phyloP scores from a whole-genome alignment of 2,888 invertebrate species.

The Plemyria rubiginata region DNA sequence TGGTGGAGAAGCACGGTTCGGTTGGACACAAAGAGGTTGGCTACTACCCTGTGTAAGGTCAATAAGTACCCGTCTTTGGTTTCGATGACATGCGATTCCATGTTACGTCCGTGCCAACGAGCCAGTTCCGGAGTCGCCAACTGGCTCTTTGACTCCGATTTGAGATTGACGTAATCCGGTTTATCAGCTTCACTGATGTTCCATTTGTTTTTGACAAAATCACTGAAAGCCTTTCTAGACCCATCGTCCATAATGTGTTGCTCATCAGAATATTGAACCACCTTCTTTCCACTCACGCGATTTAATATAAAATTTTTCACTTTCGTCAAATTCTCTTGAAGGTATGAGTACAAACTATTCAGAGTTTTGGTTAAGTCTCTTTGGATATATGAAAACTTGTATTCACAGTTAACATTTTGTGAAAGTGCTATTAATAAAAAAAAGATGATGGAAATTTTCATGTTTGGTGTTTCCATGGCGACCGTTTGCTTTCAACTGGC shows the following conservation, averaged over 20 bases:
- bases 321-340: neutral
- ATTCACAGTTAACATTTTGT: constrained; percentile 1
- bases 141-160: constrained; percentile 51
- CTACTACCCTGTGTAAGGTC: constrained; percentile 58
- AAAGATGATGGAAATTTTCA: constrained; percentile 10
- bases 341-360: neutral
- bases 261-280: neutral
- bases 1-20: constrained; percentile 66
- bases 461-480: constrained; percentile 11
- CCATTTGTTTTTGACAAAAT: constrained; percentile 12
- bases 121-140: constrained; percentile 64
- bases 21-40: constrained; percentile 27
- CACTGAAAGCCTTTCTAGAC: constrained; percentile 14
- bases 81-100: constrained; percentile 62
- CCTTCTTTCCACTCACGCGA: neutral
- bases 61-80: constrained; percentile 67
- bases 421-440: constrained; percentile 12
- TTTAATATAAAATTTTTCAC: neutral
- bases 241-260: neutral
- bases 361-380: neutral
- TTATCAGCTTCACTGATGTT: constrained; percentile 30
- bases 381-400: neutral
- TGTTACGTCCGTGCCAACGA: constrained; percentile 56
- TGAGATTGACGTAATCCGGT: constrained; percentile 44
- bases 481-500: constrained; percentile 7